These are phyloP conservation scores for Melanostoma mellinum DNA, from an alignment of 2,888 invertebrate genomes.

Conservation along the genomic window DNA sequence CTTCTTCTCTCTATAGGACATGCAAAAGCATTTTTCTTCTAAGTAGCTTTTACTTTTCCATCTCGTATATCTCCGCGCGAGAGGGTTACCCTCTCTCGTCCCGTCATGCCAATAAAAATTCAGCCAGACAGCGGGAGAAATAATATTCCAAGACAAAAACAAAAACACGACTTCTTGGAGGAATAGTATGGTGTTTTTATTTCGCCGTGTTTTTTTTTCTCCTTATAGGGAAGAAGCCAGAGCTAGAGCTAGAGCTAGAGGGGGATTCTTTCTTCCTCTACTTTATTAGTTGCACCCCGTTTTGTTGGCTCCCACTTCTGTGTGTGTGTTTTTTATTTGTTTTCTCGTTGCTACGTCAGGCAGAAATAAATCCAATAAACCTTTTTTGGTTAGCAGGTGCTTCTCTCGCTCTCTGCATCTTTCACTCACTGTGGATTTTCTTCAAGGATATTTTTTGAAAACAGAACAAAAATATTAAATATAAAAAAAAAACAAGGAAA, in stretches of 20 bases:
- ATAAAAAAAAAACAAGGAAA: conserved; percentile 52
- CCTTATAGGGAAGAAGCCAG: no score
- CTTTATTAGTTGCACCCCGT: not conserved
- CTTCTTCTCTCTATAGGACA: conserved; percentile 8
- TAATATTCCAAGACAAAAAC: not conserved
- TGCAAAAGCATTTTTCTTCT: conserved; percentile 50
- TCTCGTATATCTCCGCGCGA: conserved; percentile 62
- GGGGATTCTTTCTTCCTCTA: conserved; percentile 16
- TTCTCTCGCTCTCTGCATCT: conserved; percentile 43
- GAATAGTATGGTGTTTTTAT: conserved; percentile 54
- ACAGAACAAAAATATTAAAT: not conserved
- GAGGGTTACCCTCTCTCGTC: conserved; percentile 30
- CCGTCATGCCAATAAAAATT: conserved; percentile 50
- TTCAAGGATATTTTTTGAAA: conserved; percentile 24
- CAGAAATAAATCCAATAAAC: conserved; percentile 71
- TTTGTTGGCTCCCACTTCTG: not conserved
- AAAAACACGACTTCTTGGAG: conserved; percentile 32
- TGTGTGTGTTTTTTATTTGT: conserved; percentile 5
- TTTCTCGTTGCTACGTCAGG: conserved; percentile 19
- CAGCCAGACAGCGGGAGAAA: not conserved
- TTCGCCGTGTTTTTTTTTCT: not conserved
- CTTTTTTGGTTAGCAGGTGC: conserved; percentile 71
- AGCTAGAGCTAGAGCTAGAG: no score
- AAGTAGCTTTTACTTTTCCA: conserved; percentile 69
- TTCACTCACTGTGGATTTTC: conserved; percentile 39